Base-by-base conservation (phyloP, 2,888 invertebrate genomes). In the Harpagoxenus sublaevis region DNA sequence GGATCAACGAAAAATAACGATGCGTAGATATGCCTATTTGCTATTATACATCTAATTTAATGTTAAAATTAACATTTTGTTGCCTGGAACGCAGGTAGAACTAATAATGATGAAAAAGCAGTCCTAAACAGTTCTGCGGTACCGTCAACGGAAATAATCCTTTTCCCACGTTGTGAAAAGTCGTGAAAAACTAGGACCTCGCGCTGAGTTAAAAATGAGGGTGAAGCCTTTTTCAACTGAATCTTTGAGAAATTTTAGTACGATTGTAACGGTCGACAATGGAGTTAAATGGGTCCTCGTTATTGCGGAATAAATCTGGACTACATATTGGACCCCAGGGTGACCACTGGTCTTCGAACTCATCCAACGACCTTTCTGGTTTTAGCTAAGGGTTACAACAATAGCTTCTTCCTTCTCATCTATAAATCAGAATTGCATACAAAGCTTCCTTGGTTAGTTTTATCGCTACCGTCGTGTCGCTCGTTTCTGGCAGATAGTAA, bases 361-460 rank as follows among this genome's bases (percentile, higher is more conserved):
- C 23, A 23, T 23, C 45, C 12, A 12, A 35, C 5, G 45, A 45
- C 10, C 45, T 12, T 45, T 45, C 45, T 10, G 45, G 12, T 45
- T 45, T 45, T 45, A 45, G 23, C 23, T 23, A 23, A 23, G 93
- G 93, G 93, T 93, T 93, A 45, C 48, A 0, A 92, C 87, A 87
- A 74, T 55, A 57, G 23, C 45, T 63, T 86, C 87, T 87, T 86
- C 86, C 82, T 35, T 4, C 35, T 70, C 81, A 86, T 82, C 91
- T 89, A 92, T 92, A 92, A 92, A 92, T 92, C 92, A 92, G 86
- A 81, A 62, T 84, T 74, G 74, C 15, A 79, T 66, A 84, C 35
- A 53, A 83, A 83, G 51, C 75, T 79, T 83, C 71, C 6, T 66
- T 63, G 35, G 35, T 35, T 35, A 28, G 53, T 68, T 75, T 78